Evolutionary conservation across 2,797 vertebrate genomes (phyloP).

Genomic region (Pseudocheirus occidentalis): DNA sequence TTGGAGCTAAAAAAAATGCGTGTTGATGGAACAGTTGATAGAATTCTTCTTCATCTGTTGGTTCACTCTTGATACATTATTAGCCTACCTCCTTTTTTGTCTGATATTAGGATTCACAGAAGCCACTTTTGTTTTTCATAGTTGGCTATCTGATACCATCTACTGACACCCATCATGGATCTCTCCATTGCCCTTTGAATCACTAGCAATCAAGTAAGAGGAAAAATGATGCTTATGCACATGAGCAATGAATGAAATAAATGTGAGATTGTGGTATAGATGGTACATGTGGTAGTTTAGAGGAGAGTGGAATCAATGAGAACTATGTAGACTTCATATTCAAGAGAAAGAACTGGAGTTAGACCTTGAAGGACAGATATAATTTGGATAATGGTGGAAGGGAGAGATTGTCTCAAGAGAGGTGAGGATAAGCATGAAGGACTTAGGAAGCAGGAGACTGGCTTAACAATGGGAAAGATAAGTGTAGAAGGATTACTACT

Average conservation of each 20-base stretch:
- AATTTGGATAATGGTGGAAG: background rate
- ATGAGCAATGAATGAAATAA: background rate
- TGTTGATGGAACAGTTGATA: background rate
- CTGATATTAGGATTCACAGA: background rate
- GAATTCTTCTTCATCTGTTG: background rate
- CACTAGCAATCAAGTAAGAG: background rate
- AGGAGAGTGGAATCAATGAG: conserved; percentile 18
- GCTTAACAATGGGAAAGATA: background rate
- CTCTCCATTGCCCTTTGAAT: background rate
- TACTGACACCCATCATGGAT: background rate
- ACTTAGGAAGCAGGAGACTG: background rate
- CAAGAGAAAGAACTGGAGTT: background rate
- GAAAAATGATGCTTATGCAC: background rate
- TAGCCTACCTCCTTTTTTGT: background rate
- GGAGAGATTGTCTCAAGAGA: background rate
- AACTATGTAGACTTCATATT: background rate
- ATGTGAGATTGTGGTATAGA: background rate
- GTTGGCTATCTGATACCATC: background rate
- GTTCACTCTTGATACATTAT: background rate
- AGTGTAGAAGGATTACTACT: background rate
- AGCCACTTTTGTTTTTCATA: background rate
- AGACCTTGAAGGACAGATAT: background rate
- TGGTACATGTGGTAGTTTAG: background rate
- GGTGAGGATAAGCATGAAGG: background rate
- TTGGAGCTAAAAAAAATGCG: background rate